These are phyloP conservation scores for Toxotes chatareus DNA, from an alignment of 2,113 vertebrate species.

Conservation along the genomic window DNA sequence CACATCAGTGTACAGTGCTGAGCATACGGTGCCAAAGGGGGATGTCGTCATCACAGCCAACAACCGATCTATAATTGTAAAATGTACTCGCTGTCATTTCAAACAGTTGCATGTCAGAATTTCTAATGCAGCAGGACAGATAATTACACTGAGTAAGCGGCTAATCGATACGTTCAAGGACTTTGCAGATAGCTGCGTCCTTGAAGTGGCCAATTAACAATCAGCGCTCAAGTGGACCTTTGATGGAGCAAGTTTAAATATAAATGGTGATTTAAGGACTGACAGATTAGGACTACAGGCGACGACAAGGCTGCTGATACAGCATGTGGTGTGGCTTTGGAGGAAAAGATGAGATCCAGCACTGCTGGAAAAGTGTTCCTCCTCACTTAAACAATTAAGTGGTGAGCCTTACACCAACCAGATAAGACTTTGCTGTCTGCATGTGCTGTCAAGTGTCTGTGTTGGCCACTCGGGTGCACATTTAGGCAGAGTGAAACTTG, in stretches of 20 bases:
- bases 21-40: conserved; percentile 38
- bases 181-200: conserved; percentile 62
- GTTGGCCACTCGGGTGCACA: conserved; percentile 28
- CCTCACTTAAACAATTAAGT: conserved; percentile 26
- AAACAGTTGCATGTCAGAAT: conserved; percentile 64
- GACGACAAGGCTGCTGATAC: conserved; percentile 63
- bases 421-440: conserved; percentile 10
- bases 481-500: conserved; percentile 43
- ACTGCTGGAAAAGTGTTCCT: conserved; percentile 23
- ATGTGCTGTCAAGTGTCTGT: conserved; percentile 21
- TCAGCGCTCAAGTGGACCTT: conserved; percentile 46
- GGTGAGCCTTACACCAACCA: conserved; percentile 15
- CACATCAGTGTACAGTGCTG: conserved; percentile 28
- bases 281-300: conserved; percentile 43
- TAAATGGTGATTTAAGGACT: conserved; percentile 48
- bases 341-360: conserved; percentile 29
- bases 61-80: conserved; percentile 70
- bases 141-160: conserved; percentile 67
- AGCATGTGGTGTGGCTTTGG: conserved; percentile 22
- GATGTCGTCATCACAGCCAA: conserved; percentile 59
- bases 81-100: conserved; percentile 69
- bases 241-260: conserved; percentile 66
- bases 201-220: conserved; percentile 76
- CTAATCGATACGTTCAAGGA: conserved; percentile 81
- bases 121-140: conserved; percentile 61